Conservation (phyloP, 2,888 invertebrate genomes). For the Lasius fuliginosus region DNA sequence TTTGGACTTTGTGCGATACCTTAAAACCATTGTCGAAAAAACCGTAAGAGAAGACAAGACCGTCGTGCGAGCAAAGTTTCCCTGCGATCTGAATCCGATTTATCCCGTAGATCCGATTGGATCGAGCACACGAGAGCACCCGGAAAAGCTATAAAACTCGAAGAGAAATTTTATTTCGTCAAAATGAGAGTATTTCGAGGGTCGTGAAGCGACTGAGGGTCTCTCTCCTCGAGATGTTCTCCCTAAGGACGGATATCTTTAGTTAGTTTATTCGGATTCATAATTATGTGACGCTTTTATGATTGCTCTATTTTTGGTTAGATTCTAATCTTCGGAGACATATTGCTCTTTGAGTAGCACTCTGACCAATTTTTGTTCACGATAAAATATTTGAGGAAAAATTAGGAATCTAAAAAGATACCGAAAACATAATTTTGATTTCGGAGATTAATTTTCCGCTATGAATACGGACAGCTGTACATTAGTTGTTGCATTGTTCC, state of each 20-base stretch:
- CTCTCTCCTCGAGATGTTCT: not conserved
- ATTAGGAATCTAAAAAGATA: not conserved
- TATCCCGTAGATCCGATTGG: constrained; percentile 45
- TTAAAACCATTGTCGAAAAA: constrained; percentile 18
- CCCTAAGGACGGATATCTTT: not conserved
- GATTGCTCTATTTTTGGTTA: not conserved
- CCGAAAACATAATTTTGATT: not conserved
- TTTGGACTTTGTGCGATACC: not conserved
- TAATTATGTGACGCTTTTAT: not conserved
- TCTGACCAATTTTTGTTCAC: not conserved
- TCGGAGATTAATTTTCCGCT: not conserved
- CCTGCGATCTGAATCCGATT: constrained; percentile 54
- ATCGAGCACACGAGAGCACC: not conserved
- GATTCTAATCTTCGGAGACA: not conserved
- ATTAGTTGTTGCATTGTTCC: not conserved
- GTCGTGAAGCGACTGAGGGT: not conserved
- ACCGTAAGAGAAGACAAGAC: not conserved
- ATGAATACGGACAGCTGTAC: not conserved
- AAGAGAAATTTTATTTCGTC: constrained; percentile 31
- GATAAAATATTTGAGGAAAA: not conserved
- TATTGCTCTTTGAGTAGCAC: not conserved
- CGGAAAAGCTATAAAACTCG: constrained; percentile 9
- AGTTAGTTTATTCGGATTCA: constrained; percentile 7
- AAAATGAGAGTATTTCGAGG: constrained; percentile 25
- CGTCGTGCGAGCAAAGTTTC: constrained; percentile 25